A percentile compares a stretch with the other conserved stretches of the same genome.
phyloP scores from a whole-genome alignment of 2,113 vertebrate genomes.

The Elephas maximus region DNA sequence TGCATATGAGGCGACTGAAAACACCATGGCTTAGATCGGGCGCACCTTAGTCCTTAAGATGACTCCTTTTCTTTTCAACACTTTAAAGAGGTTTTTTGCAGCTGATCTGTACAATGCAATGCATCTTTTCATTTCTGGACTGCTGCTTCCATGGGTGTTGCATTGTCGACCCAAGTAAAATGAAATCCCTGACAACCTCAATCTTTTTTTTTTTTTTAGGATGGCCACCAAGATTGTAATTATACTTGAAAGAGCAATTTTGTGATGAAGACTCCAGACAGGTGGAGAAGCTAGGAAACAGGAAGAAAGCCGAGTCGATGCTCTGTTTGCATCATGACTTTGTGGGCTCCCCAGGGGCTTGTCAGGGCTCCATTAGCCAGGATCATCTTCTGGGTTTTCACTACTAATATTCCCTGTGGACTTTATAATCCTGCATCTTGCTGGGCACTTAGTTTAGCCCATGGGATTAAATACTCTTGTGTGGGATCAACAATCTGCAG shows the following conservation, averaged over 20 bases:
- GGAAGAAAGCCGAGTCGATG: background rate
- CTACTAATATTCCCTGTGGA: background rate
- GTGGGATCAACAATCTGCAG: conserved; percentile 73
- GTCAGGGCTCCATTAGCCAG: background rate
- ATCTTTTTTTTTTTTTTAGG: background rate
- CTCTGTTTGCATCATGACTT: background rate
- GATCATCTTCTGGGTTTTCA: background rate
- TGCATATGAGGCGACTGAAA: too few relatives aligned
- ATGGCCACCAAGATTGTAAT: conserved; percentile 76
- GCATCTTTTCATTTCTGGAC: too few relatives aligned
- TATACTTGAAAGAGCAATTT: background rate
- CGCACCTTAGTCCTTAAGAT: too few relatives aligned
- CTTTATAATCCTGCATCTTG: conserved; percentile 64
- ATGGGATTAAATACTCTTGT: conserved; percentile 49
- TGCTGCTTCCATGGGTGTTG: too few relatives aligned
- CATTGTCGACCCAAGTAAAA: too few relatives aligned
- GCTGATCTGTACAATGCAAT: too few relatives aligned
- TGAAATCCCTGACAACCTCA: too few relatives aligned
- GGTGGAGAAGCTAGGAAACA: background rate
- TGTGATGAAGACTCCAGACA: background rate
- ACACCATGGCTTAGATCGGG: too few relatives aligned
- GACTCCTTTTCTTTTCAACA: too few relatives aligned
- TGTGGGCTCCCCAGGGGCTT: background rate
- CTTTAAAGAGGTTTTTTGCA: too few relatives aligned
- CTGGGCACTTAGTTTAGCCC: conserved; percentile 7